Evolutionary conservation across 1,140 invertebrate species (phyloP).

Genomic region (Bombus pascuorum): DNA sequence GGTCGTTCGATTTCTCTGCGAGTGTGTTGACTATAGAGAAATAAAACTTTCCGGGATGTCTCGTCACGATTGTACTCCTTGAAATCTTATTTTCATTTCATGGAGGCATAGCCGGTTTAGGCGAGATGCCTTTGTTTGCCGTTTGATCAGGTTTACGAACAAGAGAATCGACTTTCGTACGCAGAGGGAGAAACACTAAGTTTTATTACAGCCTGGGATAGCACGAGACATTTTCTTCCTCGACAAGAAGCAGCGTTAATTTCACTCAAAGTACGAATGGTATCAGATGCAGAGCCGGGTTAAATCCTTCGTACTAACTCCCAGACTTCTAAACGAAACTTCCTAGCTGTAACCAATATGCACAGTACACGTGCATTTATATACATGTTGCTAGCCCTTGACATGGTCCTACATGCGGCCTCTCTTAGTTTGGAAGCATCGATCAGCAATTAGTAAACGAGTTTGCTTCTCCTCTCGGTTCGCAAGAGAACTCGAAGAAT

Average conservation of each 20-base stretch:
- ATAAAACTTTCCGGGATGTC: conserved; percentile 27
- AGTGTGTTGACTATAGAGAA: not conserved
- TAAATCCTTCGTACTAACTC: too few relatives aligned
- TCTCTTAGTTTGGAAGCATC: conserved; percentile 48
- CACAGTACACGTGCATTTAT: conserved; percentile 7
- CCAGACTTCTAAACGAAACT: not conserved
- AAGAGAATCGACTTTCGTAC: not conserved
- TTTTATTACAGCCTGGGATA: not conserved
- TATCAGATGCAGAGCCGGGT: not conserved
- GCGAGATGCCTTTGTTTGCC: not conserved
- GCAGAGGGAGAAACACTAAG: not conserved
- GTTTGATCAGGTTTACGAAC: conserved; percentile 15
- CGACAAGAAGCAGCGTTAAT: not conserved
- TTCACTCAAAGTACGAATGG: not conserved
- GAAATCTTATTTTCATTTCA: conserved; percentile 15
- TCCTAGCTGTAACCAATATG: not conserved
- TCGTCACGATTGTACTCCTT: not conserved
- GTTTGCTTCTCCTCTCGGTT: conserved; percentile 47
- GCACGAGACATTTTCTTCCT: not conserved
- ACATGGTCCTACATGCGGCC: conserved; percentile 40
- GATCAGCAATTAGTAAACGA: conserved; percentile 72
- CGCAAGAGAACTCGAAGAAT: conserved; percentile 40
- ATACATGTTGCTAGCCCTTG: conserved; percentile 35
- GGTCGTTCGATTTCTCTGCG: not conserved
- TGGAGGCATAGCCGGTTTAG: too few relatives aligned